Percentiles rank a stretch among this genome's conserved stretches.
phyloP scores from a whole-genome alignment of 1,140 invertebrate species.

The Calliphora vicina region DNA sequence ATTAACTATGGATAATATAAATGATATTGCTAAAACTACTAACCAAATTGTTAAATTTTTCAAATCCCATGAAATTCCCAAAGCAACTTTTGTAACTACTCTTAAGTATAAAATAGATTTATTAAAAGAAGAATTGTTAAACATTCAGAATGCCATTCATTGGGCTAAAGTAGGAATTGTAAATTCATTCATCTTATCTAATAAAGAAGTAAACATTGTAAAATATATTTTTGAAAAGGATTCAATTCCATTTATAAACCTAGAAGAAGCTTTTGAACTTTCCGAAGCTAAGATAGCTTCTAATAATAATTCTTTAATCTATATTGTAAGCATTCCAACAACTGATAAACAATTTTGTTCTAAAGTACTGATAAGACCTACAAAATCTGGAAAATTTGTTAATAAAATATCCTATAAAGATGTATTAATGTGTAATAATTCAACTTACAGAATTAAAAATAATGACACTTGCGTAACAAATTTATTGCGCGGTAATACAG shows the following conservation, averaged over 20 bases:
- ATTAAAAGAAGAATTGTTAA: neutral
- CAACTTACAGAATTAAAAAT: neutral
- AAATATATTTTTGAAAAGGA: neutral
- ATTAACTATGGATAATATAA: neutral
- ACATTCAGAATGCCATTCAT: neutral
- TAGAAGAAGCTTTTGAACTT: neutral
- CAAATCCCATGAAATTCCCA: neutral
- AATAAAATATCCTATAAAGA: neutral
- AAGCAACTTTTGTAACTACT: neutral
- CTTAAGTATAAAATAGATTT: slow-evolving; percentile 8
- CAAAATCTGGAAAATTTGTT: neutral
- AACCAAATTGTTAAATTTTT: neutral
- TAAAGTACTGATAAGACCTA: neutral
- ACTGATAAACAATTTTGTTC: neutral
- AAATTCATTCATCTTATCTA: slow-evolving; percentile 2
- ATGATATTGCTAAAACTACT: neutral
- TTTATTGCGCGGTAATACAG: neutral
- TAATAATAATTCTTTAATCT: neutral
- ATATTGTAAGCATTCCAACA: slow-evolving; percentile 12
- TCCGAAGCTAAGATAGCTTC: neutral
- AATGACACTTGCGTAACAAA: neutral
- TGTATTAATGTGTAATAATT: neutral
- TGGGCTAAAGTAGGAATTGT: neutral
- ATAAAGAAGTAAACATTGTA: neutral
- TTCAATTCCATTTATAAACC: neutral